phyloP scores from a whole-genome alignment of 2,113 vertebrate species.

The Plecotus auritus region DNA sequence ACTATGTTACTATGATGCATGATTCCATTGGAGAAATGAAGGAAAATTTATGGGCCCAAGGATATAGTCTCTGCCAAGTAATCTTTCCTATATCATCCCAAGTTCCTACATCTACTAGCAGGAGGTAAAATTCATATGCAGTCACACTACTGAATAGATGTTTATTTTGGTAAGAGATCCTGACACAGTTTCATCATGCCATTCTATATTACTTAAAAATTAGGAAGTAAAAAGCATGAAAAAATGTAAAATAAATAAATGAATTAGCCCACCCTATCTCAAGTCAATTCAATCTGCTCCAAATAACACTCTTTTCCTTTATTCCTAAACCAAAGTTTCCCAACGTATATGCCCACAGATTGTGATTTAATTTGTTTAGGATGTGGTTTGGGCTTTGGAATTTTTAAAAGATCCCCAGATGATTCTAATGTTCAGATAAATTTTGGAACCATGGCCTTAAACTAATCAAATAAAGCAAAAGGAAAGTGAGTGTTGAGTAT shows the following conservation, averaged over 20 bases:
- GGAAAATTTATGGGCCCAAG: neutral
- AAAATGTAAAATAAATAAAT: neutral
- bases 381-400: neutral
- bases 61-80: neutral
- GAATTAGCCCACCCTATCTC: neutral
- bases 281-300: neutral
- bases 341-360: neutral
- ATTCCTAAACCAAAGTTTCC: neutral
- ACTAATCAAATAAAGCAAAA: neutral
- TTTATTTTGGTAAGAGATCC: neutral
- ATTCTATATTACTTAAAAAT: neutral
- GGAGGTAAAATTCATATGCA: neutral
- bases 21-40: neutral
- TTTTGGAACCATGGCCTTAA: neutral
- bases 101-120: neutral
- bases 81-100: neutral
- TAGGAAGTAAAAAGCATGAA: neutral
- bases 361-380: neutral
- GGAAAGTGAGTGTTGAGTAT: neutral
- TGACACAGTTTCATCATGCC: neutral
- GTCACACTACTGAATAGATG: neutral
- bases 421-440: neutral
- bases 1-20: neutral
- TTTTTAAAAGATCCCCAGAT: neutral
- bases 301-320: neutral